A percentile compares a stretch with the other conserved stretches of the same genome.
These are phyloP conservation scores for Sebastes baramenuke DNA, from an alignment of 2,797 vertebrate species.

Conservation along the genomic window DNA sequence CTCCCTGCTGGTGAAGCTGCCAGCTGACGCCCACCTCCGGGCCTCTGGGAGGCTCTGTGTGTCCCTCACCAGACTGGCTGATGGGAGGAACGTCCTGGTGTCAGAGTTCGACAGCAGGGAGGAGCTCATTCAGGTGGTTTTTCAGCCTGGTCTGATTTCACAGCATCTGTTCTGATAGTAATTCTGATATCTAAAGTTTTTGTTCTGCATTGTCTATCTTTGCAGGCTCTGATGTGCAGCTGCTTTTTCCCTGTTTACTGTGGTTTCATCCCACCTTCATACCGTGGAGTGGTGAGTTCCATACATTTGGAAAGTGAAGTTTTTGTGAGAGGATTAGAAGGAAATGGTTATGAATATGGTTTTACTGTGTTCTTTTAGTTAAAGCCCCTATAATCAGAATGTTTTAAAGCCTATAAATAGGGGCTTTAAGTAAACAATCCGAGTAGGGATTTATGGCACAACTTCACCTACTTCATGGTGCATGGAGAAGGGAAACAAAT, in stretches of 20 bases:
- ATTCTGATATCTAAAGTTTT: neutral
- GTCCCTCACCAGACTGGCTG: constrained; percentile 89
- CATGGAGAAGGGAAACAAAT: neutral
- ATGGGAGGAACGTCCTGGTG: constrained; percentile 88
- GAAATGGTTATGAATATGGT: neutral
- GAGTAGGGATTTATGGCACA: neutral
- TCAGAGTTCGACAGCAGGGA: constrained; percentile 90
- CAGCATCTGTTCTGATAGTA: no score
- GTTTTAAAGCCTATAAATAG: neutral
- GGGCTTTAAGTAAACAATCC: neutral
- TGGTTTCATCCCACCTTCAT: constrained; percentile 88
- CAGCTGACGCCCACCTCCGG: constrained; percentile 84
- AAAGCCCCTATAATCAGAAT: neutral
- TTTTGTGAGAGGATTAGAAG: neutral
- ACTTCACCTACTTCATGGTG: neutral
- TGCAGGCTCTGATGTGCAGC: constrained; percentile 90
- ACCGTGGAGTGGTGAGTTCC: constrained; percentile 89
- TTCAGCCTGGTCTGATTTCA: neutral
- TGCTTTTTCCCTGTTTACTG: constrained; percentile 90
- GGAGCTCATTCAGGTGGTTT: constrained; percentile 89
- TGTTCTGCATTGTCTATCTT: neutral
- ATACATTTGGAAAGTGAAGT: neutral
- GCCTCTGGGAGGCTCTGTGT: constrained; percentile 84
- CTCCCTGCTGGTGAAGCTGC: constrained; percentile 78
- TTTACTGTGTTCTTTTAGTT: neutral